These are phyloP conservation scores for Panthera tigris DNA, from an alignment of 2,113 vertebrate genomes.

Conservation along the genomic window DNA sequence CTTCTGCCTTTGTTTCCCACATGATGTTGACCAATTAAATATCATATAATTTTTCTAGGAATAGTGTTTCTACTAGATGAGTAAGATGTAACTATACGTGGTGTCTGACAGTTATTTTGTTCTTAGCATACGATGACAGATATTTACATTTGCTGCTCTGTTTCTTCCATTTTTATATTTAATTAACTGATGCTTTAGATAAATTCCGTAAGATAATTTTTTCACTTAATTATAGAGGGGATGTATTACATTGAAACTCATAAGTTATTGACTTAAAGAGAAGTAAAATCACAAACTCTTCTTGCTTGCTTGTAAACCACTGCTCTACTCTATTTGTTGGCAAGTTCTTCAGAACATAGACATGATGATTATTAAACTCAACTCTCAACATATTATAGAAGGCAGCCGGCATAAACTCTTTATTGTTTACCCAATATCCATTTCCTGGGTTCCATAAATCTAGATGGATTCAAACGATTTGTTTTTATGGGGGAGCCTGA, in stretches of 20 bases:
- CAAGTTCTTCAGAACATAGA: neutral
- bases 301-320: neutral
- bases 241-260: neutral
- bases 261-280: neutral
- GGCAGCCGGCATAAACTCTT: neutral
- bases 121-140: neutral
- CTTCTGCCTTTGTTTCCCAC: too few relatives aligned
- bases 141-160: neutral
- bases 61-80: neutral
- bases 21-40: neutral
- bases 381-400: neutral
- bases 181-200: neutral
- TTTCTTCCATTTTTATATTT: neutral
- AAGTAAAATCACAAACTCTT: neutral
- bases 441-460: neutral
- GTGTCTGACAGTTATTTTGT: neutral
- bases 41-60: neutral
- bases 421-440: neutral
- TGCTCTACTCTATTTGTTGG: neutral
- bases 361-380: neutral
- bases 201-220: neutral
- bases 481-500: neutral
- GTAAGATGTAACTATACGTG: fast-evolving
- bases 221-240: neutral
- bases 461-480: neutral